Evolutionary conservation across 2,113 vertebrate species (phyloP).

Genomic region (Brachyhypopomus gauderio): DNA sequence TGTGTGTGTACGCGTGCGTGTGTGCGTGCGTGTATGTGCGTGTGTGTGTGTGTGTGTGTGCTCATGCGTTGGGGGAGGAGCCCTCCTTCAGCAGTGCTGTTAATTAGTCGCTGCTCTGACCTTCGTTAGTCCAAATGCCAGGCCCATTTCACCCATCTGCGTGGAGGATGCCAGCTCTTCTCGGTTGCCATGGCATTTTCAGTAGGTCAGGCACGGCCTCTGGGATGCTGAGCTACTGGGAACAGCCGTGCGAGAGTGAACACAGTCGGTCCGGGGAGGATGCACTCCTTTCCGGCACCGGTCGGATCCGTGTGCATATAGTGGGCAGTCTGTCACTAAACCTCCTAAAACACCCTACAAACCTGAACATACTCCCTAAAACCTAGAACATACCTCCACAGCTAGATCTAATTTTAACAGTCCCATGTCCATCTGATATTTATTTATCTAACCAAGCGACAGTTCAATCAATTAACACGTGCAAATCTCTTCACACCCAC

Average conservation of each 20-base stretch:
- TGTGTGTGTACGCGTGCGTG: no score
- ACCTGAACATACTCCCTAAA: no score
- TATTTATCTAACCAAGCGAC: conserved; percentile 17
- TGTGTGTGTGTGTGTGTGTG: no score
- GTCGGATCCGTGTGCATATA: background rate
- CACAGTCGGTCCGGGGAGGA: background rate
- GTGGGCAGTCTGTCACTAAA: background rate
- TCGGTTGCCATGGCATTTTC: conserved; percentile 25
- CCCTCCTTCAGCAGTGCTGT: background rate
- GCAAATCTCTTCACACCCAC: conserved; percentile 37
- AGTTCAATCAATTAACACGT: conserved; percentile 40
- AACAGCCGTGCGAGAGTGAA: background rate
- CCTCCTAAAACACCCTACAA: background rate
- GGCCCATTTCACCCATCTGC: background rate
- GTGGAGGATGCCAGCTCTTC: background rate
- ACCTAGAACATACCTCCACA: background rate
- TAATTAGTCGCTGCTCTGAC: conserved; percentile 9
- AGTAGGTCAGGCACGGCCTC: conserved; percentile 23
- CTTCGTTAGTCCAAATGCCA: conserved; percentile 5
- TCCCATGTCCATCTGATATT: conserved; percentile 2
- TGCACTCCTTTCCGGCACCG: background rate
- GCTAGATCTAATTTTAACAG: conserved; percentile 10
- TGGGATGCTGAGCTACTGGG: background rate
- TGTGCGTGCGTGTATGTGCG: no score
- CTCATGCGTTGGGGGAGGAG: background rate